Evolutionary conservation across 2,113 vertebrate genomes (phyloP).

Genomic region (Coryphaenoides rupestris): DNA sequence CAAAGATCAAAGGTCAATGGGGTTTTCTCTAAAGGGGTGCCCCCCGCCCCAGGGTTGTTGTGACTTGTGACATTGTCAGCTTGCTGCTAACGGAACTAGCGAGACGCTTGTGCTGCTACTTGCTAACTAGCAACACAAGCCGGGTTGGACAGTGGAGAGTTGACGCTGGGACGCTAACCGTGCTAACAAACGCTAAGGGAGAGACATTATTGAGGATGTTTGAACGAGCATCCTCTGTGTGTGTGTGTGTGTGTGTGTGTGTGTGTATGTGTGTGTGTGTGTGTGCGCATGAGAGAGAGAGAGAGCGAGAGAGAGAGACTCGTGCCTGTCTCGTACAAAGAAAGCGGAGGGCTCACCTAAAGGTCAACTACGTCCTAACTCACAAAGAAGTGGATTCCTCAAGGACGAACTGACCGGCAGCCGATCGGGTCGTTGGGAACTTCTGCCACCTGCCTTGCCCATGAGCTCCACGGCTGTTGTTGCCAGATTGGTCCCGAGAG

Average conservation of each 20-base stretch:
- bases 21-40: neutral
- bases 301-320: conserved; percentile 32
- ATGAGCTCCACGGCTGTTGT: conserved; percentile 42
- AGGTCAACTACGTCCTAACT: no score
- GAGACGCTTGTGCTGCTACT: neutral
- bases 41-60: neutral
- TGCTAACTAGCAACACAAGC: neutral
- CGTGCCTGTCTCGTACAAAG: conserved; percentile 54
- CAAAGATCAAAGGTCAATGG: neutral
- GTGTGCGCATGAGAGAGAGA: neutral
- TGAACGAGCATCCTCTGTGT: conserved; percentile 1
- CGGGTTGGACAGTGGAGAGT: neutral
- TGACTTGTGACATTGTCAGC: neutral
- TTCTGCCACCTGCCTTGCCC: conserved; percentile 23
- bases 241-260: conserved; percentile 9
- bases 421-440: conserved; percentile 55
- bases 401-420: conserved; percentile 47
- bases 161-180: conserved; percentile 2
- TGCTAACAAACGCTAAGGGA: conserved; percentile 10
- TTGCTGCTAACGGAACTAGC: neutral
- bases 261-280: neutral
- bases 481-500: conserved; percentile 31
- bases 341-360: neutral
- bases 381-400: conserved; percentile 15
- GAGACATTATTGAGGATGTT: neutral